Evolutionary conservation across 2,797 vertebrate species (phyloP).

Genomic region (Enteromius anoplus): DNA sequence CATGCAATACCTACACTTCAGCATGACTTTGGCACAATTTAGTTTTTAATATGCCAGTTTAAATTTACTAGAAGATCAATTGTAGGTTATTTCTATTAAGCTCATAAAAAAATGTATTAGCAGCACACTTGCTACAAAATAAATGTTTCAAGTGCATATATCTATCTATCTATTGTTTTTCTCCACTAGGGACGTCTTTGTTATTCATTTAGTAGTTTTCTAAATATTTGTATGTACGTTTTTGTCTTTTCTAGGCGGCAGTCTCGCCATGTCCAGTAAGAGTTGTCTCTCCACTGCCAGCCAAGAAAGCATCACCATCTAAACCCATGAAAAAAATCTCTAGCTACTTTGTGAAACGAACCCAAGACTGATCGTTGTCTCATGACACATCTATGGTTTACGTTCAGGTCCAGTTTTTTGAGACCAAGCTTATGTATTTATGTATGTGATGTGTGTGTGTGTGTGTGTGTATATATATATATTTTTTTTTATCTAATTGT

Average conservation of each 20-base stretch:
- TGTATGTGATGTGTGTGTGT: not conserved
- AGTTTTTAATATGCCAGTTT: too few species aligned
- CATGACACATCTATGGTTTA: not conserved
- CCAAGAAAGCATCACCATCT: conserved; percentile 74
- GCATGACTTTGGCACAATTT: too few species aligned
- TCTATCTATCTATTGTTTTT: too few species aligned
- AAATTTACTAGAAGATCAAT: too few species aligned
- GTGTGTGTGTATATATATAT: not conserved
- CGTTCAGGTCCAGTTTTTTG: not conserved
- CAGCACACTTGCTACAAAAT: not conserved
- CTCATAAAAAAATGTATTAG: too few species aligned
- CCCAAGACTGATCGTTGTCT: conserved; percentile 69
- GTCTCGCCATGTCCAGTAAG: conserved; percentile 27
- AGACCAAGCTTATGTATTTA: conserved; percentile 30
- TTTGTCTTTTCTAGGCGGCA: conserved; percentile 44
- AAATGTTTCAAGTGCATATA: not conserved
- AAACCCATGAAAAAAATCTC: conserved; percentile 92
- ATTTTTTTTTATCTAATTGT: not conserved
- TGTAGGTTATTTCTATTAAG: too few species aligned
- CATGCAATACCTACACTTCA: too few species aligned
- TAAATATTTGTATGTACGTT: not conserved
- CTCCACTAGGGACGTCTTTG: not conserved
- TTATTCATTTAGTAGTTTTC: not conserved
- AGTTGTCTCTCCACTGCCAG: conserved; percentile 3
- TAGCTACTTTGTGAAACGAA: conserved; percentile 85